phyloP scores from a whole-genome alignment of 1,140 invertebrate species.

The Reticulitermes speratus region DNA sequence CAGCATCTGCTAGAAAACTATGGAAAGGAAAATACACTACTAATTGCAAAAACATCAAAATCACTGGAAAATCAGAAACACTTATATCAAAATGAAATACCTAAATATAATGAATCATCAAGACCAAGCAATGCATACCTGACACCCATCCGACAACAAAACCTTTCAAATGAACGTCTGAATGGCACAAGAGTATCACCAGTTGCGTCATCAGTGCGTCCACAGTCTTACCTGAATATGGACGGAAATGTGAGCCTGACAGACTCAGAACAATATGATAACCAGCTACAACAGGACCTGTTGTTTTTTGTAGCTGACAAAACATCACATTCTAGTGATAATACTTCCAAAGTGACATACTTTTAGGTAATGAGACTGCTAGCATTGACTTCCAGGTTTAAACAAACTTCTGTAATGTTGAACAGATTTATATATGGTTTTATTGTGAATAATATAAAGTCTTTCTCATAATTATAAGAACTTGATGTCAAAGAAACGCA shows the following conservation, averaged over 20 bases:
- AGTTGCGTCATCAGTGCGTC: neutral
- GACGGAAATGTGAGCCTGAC: neutral
- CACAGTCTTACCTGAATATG: neutral
- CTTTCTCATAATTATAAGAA: too few relatives aligned
- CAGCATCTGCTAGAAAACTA: neutral
- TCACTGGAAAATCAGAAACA: neutral
- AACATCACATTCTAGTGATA: neutral
- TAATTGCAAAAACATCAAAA: too few relatives aligned
- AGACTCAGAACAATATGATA: too few relatives aligned
- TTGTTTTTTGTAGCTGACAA: neutral
- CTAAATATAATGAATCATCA: neutral
- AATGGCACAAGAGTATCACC: too few relatives aligned
- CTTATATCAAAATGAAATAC: too few relatives aligned
- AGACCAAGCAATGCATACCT: conserved; percentile 17
- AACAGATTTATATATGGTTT: too few relatives aligned
- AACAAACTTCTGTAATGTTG: too few relatives aligned
- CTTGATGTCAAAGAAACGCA: too few relatives aligned
- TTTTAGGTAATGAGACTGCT: neutral
- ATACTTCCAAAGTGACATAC: neutral
- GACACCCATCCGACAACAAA: conserved; percentile 1
- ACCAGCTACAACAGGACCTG: neutral
- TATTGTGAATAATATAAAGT: too few relatives aligned
- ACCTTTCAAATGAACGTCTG: neutral
- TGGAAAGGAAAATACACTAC: neutral
- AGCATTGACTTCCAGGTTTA: too few relatives aligned